These are phyloP conservation scores for Torymus tubicola DNA, from an alignment of 2,888 invertebrate species.

Conservation along the genomic window DNA sequence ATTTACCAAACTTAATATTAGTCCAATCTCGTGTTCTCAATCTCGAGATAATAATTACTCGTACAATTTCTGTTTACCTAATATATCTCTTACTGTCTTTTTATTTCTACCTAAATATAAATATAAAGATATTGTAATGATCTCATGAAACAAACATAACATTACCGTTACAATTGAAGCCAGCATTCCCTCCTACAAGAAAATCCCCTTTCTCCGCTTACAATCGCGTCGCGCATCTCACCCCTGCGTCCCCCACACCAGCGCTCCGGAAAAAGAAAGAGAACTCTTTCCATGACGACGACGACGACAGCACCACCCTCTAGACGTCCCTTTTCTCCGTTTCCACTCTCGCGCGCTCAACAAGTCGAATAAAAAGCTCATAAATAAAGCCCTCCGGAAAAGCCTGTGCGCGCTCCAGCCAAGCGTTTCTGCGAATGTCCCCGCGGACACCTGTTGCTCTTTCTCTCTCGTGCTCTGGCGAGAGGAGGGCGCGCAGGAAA, in stretches of 20 bases:
- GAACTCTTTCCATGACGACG: no score
- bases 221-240: background rate
- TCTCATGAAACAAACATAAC: no score
- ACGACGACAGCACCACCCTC: conserved; percentile 6
- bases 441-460: conserved; percentile 76
- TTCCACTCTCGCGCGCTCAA: conserved; percentile 65
- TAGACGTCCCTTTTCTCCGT: conserved; percentile 37
- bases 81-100: no score
- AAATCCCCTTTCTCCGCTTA: no score
- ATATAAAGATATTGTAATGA: no score
- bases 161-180: no score
- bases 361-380: conserved; percentile 77
- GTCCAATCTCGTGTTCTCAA: no score
- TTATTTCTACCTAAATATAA: no score
- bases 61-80: no score
- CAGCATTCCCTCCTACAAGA: no score
- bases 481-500: conserved; percentile 53
- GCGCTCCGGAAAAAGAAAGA: conserved; percentile 31
- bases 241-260: background rate
- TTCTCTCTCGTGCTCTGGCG: conserved; percentile 36
- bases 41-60: no score
- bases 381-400: conserved; percentile 71
- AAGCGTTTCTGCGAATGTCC: conserved; percentile 75
- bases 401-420: conserved; percentile 62
- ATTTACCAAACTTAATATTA: no score